Conservation (phyloP, 2,888 invertebrate genomes). For the Sesamia inferens region DNA sequence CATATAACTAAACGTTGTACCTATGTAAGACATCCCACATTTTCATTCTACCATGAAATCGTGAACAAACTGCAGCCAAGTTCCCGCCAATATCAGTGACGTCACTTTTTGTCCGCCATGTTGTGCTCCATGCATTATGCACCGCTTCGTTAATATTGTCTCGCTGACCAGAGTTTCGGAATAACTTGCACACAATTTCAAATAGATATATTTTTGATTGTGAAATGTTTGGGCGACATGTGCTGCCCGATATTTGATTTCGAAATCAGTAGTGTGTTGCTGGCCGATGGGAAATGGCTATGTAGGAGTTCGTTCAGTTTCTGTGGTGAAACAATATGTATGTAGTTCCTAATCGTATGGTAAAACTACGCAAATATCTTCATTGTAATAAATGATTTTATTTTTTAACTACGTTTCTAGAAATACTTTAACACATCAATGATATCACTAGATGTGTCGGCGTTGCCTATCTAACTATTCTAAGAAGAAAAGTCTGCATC, state of each 20-base stretch:
- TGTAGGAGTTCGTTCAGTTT: slow-evolving; percentile 1
- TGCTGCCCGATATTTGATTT: slow-evolving; percentile 43
- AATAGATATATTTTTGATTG: slow-evolving; percentile 55
- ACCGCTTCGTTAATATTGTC: slow-evolving; percentile 71
- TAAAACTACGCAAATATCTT: no score
- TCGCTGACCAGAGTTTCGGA: slow-evolving; percentile 53
- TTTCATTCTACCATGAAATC: slow-evolving; percentile 33
- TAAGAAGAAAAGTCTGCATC: no score
- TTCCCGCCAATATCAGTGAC: slow-evolving; percentile 56
- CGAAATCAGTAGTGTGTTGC: slow-evolving; percentile 18
- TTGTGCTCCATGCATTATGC: slow-evolving; percentile 75
- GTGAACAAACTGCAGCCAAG: slow-evolving; percentile 48
- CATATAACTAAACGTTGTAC: background rate
- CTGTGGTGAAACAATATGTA: background rate
- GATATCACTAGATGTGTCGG: no score
- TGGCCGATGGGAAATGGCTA: background rate
- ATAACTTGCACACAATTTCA: slow-evolving; percentile 58
- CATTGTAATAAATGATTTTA: no score
- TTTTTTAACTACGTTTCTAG: no score
- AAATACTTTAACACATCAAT: no score
- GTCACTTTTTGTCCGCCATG: slow-evolving; percentile 69
- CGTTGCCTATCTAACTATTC: no score
- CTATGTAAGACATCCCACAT: slow-evolving; percentile 30
- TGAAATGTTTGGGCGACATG: slow-evolving; percentile 38
- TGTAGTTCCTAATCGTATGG: background rate